Conservation (phyloP, 1,140 invertebrate species). For the Trichonephila clavipes region DNA sequence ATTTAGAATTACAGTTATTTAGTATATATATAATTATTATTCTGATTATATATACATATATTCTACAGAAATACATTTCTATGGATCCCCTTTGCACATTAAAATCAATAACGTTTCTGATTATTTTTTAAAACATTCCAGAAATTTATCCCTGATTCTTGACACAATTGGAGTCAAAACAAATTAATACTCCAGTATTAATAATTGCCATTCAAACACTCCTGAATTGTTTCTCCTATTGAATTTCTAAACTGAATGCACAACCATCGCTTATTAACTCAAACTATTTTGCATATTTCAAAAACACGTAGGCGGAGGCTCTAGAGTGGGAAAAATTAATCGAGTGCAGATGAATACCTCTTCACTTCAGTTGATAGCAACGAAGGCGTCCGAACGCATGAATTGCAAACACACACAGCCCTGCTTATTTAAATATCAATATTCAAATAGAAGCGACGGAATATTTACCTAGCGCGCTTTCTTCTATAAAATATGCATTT, state of each 20-base stretch:
- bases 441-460: conserved; percentile 30
- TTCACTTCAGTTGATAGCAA: not conserved
- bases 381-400: not conserved
- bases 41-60: too few relatives aligned
- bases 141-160: not conserved
- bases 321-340: not conserved
- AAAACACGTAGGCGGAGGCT: not conserved
- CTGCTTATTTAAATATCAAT: conserved; percentile 55
- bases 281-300: conserved; percentile 38
- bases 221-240: not conserved
- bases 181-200: not conserved
- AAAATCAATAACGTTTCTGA: not conserved
- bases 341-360: conserved; percentile 30
- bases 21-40: too few relatives aligned
- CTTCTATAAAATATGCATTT: conserved; percentile 50
- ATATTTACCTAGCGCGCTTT: conserved; percentile 25
- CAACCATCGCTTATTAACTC: not conserved
- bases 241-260: conserved; percentile 15
- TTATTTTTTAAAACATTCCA: not conserved
- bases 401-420: not conserved
- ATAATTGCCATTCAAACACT: conserved; percentile 23
- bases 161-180: not conserved
- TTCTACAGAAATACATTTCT: not conserved
- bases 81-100: not conserved
- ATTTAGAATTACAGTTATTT: too few relatives aligned